phyloP scores from a whole-genome alignment of 2,888 invertebrate species.

The Oscheius sp. region DNA sequence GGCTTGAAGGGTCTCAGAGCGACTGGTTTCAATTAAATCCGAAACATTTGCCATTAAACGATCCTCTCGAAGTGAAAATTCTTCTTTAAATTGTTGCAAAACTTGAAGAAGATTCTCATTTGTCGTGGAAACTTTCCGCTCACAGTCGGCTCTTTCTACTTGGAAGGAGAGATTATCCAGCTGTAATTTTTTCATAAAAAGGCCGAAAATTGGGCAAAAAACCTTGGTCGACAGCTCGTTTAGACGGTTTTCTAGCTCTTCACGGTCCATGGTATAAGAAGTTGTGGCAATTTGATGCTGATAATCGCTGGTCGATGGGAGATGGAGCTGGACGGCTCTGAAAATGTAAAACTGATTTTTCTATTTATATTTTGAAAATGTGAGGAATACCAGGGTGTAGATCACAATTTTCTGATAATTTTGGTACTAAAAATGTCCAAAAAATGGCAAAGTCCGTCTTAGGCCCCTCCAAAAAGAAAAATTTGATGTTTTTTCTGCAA shows the following conservation, averaged over 20 bases:
- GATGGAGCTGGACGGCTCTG: constrained; percentile 9
- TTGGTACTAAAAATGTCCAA: too few species aligned
- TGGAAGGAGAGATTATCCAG: constrained; percentile 40
- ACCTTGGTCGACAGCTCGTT: constrained; percentile 25
- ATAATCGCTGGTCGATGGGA: constrained; percentile 22
- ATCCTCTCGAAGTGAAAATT: constrained; percentile 59
- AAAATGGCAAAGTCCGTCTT: too few species aligned
- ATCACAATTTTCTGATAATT: too few species aligned
- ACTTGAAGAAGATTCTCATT: constrained; percentile 43
- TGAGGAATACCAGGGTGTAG: too few species aligned
- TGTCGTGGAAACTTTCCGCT: constrained; percentile 35
- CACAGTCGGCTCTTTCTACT: constrained; percentile 41
- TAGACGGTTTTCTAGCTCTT: constrained; percentile 13
- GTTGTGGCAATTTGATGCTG: background rate
- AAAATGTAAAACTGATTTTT: background rate
- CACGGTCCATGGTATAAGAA: constrained; percentile 6
- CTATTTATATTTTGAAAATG: background rate
- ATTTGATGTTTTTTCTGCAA: too few species aligned
- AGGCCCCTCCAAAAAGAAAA: too few species aligned
- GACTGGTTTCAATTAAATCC: constrained; percentile 41
- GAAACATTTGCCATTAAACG: constrained; percentile 51
- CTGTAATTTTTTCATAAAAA: constrained; percentile 8
- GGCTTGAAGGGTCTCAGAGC: constrained; percentile 38
- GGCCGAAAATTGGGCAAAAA: background rate
- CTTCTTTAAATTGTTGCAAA: constrained; percentile 50